Base-by-base conservation (phyloP, 2,888 invertebrate species). In the Amblyjoppa fuscipennis region DNA sequence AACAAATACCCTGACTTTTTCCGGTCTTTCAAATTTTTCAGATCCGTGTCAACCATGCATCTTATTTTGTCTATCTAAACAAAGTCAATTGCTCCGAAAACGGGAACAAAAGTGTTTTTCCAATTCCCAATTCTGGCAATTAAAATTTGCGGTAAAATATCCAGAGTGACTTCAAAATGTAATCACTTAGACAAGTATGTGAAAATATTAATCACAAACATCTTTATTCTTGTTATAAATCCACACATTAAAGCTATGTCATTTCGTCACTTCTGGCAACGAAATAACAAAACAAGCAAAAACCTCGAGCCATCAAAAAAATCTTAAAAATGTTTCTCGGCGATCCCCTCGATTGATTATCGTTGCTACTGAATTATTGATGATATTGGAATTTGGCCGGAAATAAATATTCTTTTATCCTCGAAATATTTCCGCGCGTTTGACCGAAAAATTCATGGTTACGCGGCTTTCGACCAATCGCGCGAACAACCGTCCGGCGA, bases 401-500 rank as follows among this genome's bases (percentile, higher is more conserved):
- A 66, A 51, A 51, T 34, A 64, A 64, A 64, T 31, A n/a, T n/a
- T 11, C 5, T 66, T 13, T 41, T 68, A 49, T 49, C 53, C 53
- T 28, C 38, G 16, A 38, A 41, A 68, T 77, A 34, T 56, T 53
- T 38, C 13, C 16, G 56, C 38, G 41, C 68, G 41, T 1, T 77
- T 45, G 68, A 38, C 25, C 28, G 13, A 68, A 31, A 64, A 68
- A 53, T 77, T 77, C 75, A 56, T 25, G 34, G 31, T 20, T n/a
- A 53, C 49, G 76, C 16, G 28, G 11, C 11, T 59, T 59, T 41
- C 61, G 41, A 25, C 6, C 56, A 73, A 73, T 78, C 78, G 83
- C 64, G 16, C 53, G 59, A 74, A 28, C 45, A 38, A 34, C 45
- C 61, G 70, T 64, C 49, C 53, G 61, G 11, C 49, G 71, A 41